Evolutionary conservation across 2,113 vertebrate species (phyloP).

Genomic region (Tor tambroides): DNA sequence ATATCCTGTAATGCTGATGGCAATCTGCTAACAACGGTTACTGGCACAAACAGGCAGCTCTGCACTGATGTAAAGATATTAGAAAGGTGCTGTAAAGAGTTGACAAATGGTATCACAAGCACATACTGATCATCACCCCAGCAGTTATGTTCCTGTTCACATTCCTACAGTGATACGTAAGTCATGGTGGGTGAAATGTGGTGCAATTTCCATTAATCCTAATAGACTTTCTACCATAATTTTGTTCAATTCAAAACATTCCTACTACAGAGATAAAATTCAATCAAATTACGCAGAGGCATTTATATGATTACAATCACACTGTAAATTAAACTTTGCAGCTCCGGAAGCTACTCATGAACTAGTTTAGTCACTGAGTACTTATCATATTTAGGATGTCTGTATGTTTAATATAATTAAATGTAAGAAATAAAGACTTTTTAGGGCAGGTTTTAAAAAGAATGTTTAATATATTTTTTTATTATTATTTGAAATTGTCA

Average conservation of each 20-base stretch:
- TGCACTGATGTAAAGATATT: background rate
- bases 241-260: background rate
- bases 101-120: background rate
- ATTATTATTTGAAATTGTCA: background rate
- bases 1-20: background rate
- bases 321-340: background rate
- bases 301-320: background rate
- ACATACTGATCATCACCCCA: background rate
- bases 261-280: background rate
- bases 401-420: background rate
- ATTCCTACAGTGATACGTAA: background rate
- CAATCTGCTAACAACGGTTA: background rate
- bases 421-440: background rate
- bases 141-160: background rate
- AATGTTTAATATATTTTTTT: background rate
- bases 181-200: background rate
- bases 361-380: background rate
- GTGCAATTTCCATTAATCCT: background rate
- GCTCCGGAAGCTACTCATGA: background rate
- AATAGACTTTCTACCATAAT: background rate
- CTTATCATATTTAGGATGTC: background rate
- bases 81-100: background rate
- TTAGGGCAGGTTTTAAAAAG: background rate
- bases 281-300: background rate
- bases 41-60: background rate